Evolutionary conservation across 2,797 vertebrate species (phyloP).

Genomic region (Microctenopoma steveboyesi): DNA sequence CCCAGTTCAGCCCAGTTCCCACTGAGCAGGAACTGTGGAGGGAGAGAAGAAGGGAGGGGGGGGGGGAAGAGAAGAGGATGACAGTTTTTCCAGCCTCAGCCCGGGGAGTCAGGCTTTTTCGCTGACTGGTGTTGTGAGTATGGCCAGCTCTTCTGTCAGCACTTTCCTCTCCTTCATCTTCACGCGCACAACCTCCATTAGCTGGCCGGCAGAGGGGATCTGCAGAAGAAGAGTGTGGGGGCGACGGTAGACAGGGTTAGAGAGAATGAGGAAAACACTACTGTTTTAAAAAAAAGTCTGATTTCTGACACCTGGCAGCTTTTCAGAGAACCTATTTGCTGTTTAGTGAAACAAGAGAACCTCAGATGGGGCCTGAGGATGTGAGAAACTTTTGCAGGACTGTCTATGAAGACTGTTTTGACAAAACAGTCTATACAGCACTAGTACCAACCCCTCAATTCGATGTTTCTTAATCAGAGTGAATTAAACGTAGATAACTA

Average conservation of each 20-base stretch:
- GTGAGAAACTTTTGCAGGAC: constrained; percentile 64
- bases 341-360: constrained; percentile 58
- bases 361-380: constrained; percentile 45
- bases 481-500: background rate
- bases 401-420: constrained; percentile 36
- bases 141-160: constrained; percentile 89
- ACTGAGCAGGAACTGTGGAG: constrained; percentile 65
- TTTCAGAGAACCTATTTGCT: constrained; percentile 61
- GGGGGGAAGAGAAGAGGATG: constrained; percentile 71
- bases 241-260: constrained; percentile 50
- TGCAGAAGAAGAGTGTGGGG: constrained; percentile 75
- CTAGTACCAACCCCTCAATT: constrained; percentile 3
- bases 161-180: constrained; percentile 95
- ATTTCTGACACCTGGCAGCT: constrained; percentile 73
- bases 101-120: constrained; percentile 83
- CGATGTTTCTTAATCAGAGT: constrained; percentile 7
- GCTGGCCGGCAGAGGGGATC: constrained; percentile 90
- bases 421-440: constrained; percentile 41
- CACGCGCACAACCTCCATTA: constrained; percentile 89
- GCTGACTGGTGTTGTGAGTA: constrained; percentile 83
- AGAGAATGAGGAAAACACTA: constrained; percentile 70
- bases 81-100: constrained; percentile 83
- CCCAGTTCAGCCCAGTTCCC: constrained; percentile 67
- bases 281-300: constrained; percentile 38
- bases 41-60: constrained; percentile 41